Conservation (phyloP, 2,888 invertebrate genomes). For the Cheilosia urbana region DNA sequence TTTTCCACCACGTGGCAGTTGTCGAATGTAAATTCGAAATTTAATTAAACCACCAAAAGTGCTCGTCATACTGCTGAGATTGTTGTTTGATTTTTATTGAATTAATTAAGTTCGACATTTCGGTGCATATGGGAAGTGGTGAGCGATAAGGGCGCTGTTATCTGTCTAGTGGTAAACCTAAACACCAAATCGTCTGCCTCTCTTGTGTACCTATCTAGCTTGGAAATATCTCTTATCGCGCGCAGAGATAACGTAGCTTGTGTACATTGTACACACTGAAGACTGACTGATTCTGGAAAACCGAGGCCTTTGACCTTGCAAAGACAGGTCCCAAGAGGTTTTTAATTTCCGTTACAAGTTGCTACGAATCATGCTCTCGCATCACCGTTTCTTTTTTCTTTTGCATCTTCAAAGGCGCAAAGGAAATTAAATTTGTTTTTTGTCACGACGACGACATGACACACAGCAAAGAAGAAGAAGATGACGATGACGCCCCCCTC, state of each 20-base stretch:
- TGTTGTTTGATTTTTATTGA: constrained; percentile 66
- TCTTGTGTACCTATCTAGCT: background rate
- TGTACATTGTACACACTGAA: constrained; percentile 8
- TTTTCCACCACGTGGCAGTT: constrained; percentile 63
- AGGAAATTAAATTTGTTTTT: constrained; percentile 75
- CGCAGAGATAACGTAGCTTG: constrained; percentile 45
- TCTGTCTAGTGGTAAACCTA: constrained; percentile 54
- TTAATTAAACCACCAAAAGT: constrained; percentile 69
- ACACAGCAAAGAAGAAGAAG: constrained; percentile 43
- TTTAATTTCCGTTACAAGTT: constrained; percentile 67
- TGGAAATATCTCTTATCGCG: constrained; percentile 39
- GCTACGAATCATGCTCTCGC: constrained; percentile 22
- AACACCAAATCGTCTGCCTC: constrained; percentile 44
- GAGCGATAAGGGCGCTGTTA: constrained; percentile 47
- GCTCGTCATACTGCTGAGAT: constrained; percentile 11
- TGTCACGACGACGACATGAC: constrained; percentile 59
- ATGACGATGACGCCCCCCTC: background rate
- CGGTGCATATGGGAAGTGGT: constrained; percentile 49
- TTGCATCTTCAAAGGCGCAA: constrained; percentile 74
- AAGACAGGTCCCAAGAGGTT: constrained; percentile 51
- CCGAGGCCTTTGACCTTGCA: constrained; percentile 70
- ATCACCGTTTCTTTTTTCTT: constrained; percentile 20
- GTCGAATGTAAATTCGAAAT: constrained; percentile 61
- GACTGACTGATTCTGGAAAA: constrained; percentile 53
- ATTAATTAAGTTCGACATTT: constrained; percentile 64